Evolutionary conservation across 2,797 vertebrate species (phyloP), one percentile per base, ranked within the genome.

Genomic region (Chrysocyon brachyurus): DNA sequence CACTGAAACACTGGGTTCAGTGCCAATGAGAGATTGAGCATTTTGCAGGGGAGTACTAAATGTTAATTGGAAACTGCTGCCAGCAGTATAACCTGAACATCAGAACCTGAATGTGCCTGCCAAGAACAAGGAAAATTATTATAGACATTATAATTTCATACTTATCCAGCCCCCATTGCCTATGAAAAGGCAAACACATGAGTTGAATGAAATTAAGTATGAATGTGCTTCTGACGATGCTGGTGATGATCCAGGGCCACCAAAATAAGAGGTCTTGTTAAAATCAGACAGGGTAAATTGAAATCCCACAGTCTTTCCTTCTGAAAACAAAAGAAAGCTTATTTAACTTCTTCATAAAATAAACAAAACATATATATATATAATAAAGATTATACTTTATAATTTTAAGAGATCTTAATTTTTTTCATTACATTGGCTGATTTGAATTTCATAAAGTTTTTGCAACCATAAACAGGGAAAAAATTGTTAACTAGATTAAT

Each of bases 121-220:
- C 95, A 97, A 94, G 95, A 96, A 96, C 64, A 95, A 94, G 75
- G 81, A 72, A 63, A 96, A 96, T 96, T 93, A 96, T 88, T 93
- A 89, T 31, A 17, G 2, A 93, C 61, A 54, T 82, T 75, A 83
- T 90, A 92, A 96, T 96, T 97, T 96, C 57, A 93, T 79, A 86
- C n/a, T 88, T 92, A 92, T n/a, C 92, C 95, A 95, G 54, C 10
- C 46, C 36, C 87, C 81, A 54, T 91, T 5, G 3, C 6, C 66
- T 73, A 79, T 96, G 49, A 75, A 96, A 93, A 70, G 40, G 61
- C 91, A 97, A 93, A 17, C 31, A 78, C 49, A 17, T n/a, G 28
- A 49, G 22, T 68, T 90, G 95, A 96, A 96, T 73, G 36, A 85
- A 93, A 90, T 82, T 92, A 87, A 96, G 87, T 49, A 54, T 12